phyloP scores from a whole-genome alignment of 2,797 vertebrate species.

The Thalassophryne amazonica region DNA sequence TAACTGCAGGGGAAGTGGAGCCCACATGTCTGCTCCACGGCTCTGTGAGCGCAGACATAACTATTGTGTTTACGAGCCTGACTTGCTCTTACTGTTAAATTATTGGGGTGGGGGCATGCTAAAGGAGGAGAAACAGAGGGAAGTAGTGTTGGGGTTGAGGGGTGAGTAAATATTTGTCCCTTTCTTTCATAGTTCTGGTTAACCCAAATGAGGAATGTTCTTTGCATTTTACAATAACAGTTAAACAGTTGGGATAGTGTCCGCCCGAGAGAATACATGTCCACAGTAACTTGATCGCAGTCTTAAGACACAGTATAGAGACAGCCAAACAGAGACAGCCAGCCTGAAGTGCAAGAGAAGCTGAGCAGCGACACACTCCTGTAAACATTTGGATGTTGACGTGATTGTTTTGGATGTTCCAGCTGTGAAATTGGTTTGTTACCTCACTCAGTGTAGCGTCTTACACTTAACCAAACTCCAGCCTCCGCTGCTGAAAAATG shows the following conservation, averaged over 20 bases:
- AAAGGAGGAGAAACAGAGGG: slow-evolving; percentile 42
- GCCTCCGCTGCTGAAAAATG: no score
- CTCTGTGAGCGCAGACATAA: slow-evolving; percentile 80
- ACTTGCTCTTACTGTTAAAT: slow-evolving; percentile 79
- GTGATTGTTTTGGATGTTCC: no score
- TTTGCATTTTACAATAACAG: slow-evolving; percentile 73
- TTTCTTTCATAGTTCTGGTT: slow-evolving; percentile 75
- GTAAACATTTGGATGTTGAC: no score
- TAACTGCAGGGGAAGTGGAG: slow-evolving; percentile 71
- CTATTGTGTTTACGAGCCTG: slow-evolving; percentile 81
- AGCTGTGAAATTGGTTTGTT: slow-evolving; percentile 19
- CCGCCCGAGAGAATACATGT: slow-evolving; percentile 55
- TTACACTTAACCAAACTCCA: no score
- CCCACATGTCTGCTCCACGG: slow-evolving; percentile 80
- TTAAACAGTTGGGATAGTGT: slow-evolving; percentile 66
- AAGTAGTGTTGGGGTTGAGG: slow-evolving; percentile 14
- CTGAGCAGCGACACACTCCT: slow-evolving; percentile 7
- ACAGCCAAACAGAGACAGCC: not conserved
- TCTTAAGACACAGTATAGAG: not conserved
- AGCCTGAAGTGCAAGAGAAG: slow-evolving; percentile 4
- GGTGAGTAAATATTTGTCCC: slow-evolving; percentile 60
- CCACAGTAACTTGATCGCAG: slow-evolving; percentile 39
- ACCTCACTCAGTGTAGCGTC: no score
- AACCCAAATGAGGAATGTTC: slow-evolving; percentile 75
- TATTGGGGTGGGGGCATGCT: slow-evolving; percentile 62